Evolutionary conservation across 2,888 invertebrate genomes (phyloP).

Genomic region (Tenthredo mesomela): DNA sequence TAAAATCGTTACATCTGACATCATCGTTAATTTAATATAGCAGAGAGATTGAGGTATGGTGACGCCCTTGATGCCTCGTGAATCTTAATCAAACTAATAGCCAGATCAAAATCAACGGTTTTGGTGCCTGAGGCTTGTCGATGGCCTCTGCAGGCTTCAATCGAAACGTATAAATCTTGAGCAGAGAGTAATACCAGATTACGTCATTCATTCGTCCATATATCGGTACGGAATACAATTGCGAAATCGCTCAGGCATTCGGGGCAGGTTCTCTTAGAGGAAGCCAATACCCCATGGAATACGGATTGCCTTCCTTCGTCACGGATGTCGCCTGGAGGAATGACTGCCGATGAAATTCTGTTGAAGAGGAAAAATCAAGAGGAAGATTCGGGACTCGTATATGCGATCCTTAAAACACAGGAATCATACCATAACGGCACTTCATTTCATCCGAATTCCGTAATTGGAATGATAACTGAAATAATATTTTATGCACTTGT

Average conservation of each 20-base stretch:
- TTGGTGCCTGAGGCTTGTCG: background rate
- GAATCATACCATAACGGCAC: background rate
- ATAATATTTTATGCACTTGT: background rate
- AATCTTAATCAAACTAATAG: conserved; percentile 14
- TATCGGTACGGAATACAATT: conserved; percentile 49
- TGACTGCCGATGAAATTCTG: background rate
- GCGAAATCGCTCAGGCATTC: conserved; percentile 42
- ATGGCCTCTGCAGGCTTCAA: background rate
- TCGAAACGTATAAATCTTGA: conserved; percentile 12
- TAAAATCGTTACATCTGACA: conserved; percentile 10
- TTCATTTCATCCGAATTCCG: background rate
- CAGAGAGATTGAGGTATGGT: background rate
- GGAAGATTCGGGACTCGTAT: background rate
- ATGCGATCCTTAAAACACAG: background rate
- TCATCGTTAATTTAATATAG: background rate
- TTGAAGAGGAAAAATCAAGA: too few relatives aligned
- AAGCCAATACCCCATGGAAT: conserved; percentile 47
- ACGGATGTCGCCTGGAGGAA: conserved; percentile 31
- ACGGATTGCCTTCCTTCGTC: conserved; percentile 44
- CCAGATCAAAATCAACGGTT: background rate
- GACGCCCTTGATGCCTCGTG: conserved; percentile 20
- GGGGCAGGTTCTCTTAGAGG: conserved; percentile 31
- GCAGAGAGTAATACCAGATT: background rate
- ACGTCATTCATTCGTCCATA: conserved; percentile 25
- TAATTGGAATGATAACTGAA: background rate